Evolutionary conservation across 2,888 invertebrate genomes (phyloP).

Genomic region (Drosophila parthenogenetica): DNA sequence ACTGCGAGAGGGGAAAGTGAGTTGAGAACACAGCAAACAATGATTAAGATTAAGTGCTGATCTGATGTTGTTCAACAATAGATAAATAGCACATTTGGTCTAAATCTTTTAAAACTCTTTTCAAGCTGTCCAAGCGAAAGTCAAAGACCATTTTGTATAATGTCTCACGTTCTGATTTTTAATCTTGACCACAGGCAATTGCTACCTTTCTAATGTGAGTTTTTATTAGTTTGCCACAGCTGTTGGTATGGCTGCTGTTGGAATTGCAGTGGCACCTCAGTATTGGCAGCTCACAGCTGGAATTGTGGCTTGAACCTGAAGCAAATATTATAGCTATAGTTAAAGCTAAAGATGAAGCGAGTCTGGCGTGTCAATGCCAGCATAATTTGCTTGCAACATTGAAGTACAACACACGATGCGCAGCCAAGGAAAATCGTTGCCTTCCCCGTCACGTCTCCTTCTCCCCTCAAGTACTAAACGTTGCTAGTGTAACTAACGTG

Average conservation of each 20-base stretch:
- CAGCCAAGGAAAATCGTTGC: constrained; percentile 31
- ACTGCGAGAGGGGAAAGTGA: background rate
- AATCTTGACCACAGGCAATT: constrained; percentile 76
- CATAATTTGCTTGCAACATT: constrained; percentile 81
- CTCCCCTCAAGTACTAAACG: background rate
- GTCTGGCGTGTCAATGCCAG: constrained; percentile 80
- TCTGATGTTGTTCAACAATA: constrained; percentile 49
- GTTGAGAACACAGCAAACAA: constrained; percentile 8
- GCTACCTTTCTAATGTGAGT: constrained; percentile 82
- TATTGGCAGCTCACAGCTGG: constrained; percentile 58
- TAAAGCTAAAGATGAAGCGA: constrained; percentile 43
- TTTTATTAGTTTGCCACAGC: constrained; percentile 70
- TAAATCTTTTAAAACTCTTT: constrained; percentile 24
- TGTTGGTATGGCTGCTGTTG: constrained; percentile 31
- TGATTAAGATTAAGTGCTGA: constrained; percentile 58
- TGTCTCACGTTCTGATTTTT: constrained; percentile 81
- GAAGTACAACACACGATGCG: constrained; percentile 60
- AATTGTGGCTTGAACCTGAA: constrained; percentile 32
- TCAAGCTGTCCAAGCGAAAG: constrained; percentile 48
- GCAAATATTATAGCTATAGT: constrained; percentile 28
- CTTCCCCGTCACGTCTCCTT: background rate
- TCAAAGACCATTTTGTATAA: constrained; percentile 73
- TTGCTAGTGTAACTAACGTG: constrained; percentile 25
- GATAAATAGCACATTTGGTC: constrained; percentile 43
- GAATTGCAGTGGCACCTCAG: constrained; percentile 44